Evolutionary conservation across 1,140 invertebrate species (phyloP).

Genomic region (Drosophila parvula): DNA sequence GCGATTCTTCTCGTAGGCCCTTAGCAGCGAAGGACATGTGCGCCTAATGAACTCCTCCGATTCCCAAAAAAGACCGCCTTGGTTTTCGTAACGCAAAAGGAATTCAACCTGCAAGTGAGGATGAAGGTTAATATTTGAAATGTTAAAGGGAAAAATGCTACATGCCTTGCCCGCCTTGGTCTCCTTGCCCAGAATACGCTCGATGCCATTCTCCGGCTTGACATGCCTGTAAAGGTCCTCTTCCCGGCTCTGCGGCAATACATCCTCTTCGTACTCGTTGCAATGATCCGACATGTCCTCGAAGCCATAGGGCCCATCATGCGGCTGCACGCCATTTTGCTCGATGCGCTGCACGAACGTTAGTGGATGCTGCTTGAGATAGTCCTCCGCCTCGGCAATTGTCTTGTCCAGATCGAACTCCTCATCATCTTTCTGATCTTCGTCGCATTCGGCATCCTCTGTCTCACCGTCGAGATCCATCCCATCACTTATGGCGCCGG

Average conservation of each 20-base stretch:
- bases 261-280: conserved; percentile 17
- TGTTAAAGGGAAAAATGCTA: not conserved
- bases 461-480: conserved; percentile 64
- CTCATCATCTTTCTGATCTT: conserved; percentile 59
- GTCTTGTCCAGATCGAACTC: conserved; percentile 70
- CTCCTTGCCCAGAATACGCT: conserved; percentile 72
- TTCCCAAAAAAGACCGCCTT: conserved; percentile 70
- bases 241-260: conserved; percentile 39
- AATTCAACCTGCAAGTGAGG: conserved; percentile 61
- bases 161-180: conserved; percentile 73
- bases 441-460: conserved; percentile 44
- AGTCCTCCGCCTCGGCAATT: conserved; percentile 77
- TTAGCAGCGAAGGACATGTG: conserved; percentile 66
- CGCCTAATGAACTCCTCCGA: conserved; percentile 66
- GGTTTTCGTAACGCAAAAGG: conserved; percentile 70
- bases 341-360: conserved; percentile 66
- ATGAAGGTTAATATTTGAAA: not conserved
- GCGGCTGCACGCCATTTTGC: conserved; percentile 58
- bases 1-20: conserved; percentile 70
- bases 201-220: conserved; percentile 71
- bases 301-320: conserved; percentile 39
- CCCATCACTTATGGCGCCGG: conserved; percentile 51
- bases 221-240: conserved; percentile 63
- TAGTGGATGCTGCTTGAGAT: conserved; percentile 75
- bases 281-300: conserved; percentile 47